Conservation (phyloP, 2,888 invertebrate species). For the Tryphoninae sp. region DNA sequence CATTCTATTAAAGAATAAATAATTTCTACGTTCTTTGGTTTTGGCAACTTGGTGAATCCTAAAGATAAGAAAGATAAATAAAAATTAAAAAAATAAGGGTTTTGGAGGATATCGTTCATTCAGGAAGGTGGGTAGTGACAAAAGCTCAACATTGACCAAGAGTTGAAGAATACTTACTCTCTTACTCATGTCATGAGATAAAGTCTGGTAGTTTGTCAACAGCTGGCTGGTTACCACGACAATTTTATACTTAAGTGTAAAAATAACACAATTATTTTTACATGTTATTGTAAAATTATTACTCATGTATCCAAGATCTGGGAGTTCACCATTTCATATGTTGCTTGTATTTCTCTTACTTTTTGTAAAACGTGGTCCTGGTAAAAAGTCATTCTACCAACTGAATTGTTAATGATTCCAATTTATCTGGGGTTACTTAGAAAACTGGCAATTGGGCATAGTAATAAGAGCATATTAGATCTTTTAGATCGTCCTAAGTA, state of each 20-base stretch:
- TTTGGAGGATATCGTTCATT: background rate
- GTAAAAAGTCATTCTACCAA: background rate
- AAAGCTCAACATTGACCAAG: background rate
- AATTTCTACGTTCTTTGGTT: background rate
- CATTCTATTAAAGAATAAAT: background rate
- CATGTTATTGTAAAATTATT: background rate
- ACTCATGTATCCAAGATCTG: background rate
- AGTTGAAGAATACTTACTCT: background rate
- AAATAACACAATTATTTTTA: background rate
- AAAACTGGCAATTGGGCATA: background rate
- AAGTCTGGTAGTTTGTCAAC: no score
- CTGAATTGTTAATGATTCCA: background rate
- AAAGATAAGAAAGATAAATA: background rate
- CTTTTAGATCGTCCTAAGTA: conserved; percentile 22
- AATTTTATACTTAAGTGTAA: no score
- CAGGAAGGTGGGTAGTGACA: no score
- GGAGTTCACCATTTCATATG: background rate
- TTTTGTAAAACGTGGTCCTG: background rate
- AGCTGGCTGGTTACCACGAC: no score
- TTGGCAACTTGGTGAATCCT: background rate
- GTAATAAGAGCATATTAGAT: conserved; percentile 23
- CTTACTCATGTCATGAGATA: background rate
- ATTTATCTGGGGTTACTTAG: background rate
- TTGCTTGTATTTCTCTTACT: conserved; percentile 1
- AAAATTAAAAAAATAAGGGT: background rate